phyloP scores from a whole-genome alignment of 2,113 vertebrate genomes.

The Marcusenius ussheri region DNA sequence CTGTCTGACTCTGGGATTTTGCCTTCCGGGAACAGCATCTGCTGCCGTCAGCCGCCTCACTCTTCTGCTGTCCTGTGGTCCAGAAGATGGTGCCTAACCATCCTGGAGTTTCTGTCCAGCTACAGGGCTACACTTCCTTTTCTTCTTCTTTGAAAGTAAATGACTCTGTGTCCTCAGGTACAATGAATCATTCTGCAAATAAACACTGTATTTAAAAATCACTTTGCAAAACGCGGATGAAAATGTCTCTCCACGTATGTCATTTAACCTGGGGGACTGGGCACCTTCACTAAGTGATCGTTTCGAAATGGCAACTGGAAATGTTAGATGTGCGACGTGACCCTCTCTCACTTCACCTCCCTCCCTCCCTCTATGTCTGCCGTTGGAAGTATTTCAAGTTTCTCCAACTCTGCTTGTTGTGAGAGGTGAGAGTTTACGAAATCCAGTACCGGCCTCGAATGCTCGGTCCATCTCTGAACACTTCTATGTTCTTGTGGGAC shows the following conservation, averaged over 20 bases:
- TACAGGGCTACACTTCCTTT: neutral
- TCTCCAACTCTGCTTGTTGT: neutral
- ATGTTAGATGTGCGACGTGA: neutral
- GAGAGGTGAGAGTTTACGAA: neutral
- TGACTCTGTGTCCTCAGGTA: neutral
- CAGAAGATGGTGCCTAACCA: neutral
- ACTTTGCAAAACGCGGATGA: neutral
- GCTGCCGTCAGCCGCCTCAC: neutral
- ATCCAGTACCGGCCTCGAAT: neutral
- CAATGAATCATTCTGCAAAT: neutral
- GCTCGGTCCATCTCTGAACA: neutral
- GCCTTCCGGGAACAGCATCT: neutral
- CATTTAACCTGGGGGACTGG: neutral
- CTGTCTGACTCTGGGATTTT: neutral
- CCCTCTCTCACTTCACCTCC: neutral
- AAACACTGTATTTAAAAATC: neutral
- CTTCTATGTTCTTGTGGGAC: neutral
- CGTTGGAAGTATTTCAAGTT: neutral
- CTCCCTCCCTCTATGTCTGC: neutral
- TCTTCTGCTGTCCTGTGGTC: neutral
- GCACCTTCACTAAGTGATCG: neutral
- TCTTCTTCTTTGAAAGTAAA: neutral
- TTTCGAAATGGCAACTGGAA: constrained; percentile 1
- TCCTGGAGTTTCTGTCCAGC: neutral
- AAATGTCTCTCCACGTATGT: neutral